phyloP scores from a whole-genome alignment of 2,888 invertebrate species.

The Morinoia aosen region DNA sequence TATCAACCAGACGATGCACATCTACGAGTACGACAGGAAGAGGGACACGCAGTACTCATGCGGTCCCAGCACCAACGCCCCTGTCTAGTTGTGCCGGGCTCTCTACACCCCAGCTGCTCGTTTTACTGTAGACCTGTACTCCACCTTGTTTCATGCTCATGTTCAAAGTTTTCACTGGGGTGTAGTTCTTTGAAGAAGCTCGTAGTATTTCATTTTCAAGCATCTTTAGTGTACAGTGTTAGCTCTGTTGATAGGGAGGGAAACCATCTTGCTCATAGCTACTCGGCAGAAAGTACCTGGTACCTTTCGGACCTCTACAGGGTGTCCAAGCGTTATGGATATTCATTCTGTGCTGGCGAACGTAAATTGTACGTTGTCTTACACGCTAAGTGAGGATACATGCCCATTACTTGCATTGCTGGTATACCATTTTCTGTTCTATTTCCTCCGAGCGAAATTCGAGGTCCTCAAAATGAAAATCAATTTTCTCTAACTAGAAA shows the following conservation, averaged over 20 bases:
- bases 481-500: too few relatives aligned
- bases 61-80: background rate
- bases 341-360: background rate
- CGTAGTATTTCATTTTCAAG: background rate
- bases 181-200: background rate
- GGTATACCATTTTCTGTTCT: background rate
- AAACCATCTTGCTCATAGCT: background rate
- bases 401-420: too few relatives aligned
- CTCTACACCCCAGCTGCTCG: background rate
- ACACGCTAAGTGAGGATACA: background rate
- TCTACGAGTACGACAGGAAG: constrained; percentile 66
- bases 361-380: background rate
- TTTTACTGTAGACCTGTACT: background rate
- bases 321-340: background rate
- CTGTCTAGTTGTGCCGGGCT: constrained; percentile 27
- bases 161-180: background rate
- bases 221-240: background rate
- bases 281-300: background rate
- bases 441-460: background rate
- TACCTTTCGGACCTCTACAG: background rate
- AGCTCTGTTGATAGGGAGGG: background rate
- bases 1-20: constrained; percentile 73
- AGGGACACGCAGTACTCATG: constrained; percentile 59
- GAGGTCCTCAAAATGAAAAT: too few relatives aligned
- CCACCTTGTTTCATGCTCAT: background rate